Conservation (phyloP, 2,797 vertebrate species). For the Acanthurus tractus region DNA sequence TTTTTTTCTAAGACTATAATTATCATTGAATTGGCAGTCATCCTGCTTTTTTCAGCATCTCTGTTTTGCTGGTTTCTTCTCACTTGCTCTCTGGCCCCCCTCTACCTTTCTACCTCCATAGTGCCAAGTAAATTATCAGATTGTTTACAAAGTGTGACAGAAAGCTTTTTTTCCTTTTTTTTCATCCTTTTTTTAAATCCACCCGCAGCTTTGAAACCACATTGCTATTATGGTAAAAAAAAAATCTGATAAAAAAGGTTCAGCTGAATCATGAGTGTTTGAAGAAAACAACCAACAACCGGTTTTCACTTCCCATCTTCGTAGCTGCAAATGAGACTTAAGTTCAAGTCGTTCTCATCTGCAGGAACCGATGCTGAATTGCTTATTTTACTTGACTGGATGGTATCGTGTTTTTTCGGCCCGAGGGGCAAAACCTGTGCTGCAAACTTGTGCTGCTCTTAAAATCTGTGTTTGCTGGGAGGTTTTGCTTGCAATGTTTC, state of each 20-base stretch:
- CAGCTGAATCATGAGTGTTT: conserved; percentile 64
- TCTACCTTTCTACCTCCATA: neutral
- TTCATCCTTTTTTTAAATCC: conserved; percentile 39
- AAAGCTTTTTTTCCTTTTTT: conserved; percentile 1
- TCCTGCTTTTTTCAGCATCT: conserved; percentile 25
- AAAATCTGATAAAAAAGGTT: conserved; percentile 59
- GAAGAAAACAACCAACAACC: conserved; percentile 54
- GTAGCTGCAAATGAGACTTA: conserved; percentile 45
- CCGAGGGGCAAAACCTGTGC: conserved; percentile 59
- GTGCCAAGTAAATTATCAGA: conserved; percentile 62
- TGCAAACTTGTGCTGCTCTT: conserved; percentile 44
- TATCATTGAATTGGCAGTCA: conserved; percentile 54
- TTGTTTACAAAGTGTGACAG: conserved; percentile 66
- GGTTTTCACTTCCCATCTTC: conserved; percentile 56
- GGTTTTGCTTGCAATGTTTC: conserved; percentile 32
- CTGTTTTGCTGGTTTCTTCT: conserved; percentile 22
- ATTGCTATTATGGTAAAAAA: conserved; percentile 31
- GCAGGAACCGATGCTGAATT: conserved; percentile 55
- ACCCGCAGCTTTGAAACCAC: conserved; percentile 46
- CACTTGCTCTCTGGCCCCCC: neutral
- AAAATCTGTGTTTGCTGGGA: conserved; percentile 40
- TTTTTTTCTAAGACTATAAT: conserved; percentile 33
- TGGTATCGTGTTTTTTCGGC: conserved; percentile 48
- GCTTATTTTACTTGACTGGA: conserved; percentile 71
- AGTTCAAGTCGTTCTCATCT: conserved; percentile 68